These are phyloP conservation scores for Drosophila azteca DNA, from an alignment of 1,140 invertebrate species.

Conservation along the genomic window DNA sequence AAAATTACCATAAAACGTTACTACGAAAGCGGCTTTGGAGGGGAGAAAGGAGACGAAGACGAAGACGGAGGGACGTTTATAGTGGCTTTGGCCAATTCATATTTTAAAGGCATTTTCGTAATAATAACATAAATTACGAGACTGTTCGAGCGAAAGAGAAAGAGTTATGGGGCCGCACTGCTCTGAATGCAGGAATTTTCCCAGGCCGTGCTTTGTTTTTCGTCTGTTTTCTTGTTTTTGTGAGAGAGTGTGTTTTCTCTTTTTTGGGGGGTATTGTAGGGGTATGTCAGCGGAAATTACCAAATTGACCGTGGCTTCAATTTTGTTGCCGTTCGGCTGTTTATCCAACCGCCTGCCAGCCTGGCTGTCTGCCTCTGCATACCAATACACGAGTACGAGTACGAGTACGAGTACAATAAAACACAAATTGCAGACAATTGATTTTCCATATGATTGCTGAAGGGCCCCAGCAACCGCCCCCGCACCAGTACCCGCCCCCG, in stretches of 20 bases:
- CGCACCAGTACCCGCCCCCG: no score
- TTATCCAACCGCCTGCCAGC: slow-evolving; percentile 48
- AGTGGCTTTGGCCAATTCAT: slow-evolving; percentile 52
- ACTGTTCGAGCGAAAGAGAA: slow-evolving; percentile 4
- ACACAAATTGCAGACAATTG: slow-evolving; percentile 81
- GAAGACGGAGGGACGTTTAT: slow-evolving; percentile 1
- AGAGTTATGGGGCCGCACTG: slow-evolving; percentile 35
- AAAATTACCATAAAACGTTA: slow-evolving; percentile 78
- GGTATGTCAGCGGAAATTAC: slow-evolving; percentile 67
- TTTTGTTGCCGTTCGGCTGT: slow-evolving; percentile 34
- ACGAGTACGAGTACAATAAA: slow-evolving; percentile 50
- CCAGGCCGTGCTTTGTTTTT: neutral
- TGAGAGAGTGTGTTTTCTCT: no score
- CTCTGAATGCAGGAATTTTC: slow-evolving; percentile 40
- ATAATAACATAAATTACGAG: slow-evolving; percentile 58
- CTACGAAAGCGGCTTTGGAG: slow-evolving; percentile 45
- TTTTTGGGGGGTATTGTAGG: slow-evolving; percentile 18
- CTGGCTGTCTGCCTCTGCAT: slow-evolving; percentile 41
- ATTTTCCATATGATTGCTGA: slow-evolving; percentile 76
- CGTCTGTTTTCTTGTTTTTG: slow-evolving; percentile 29
- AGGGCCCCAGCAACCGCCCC: neutral
- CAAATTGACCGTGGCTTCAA: slow-evolving; percentile 82
- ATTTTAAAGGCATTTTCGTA: slow-evolving; percentile 60
- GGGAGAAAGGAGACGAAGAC: neutral
- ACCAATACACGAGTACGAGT: no score